Conservation (phyloP, 2,888 invertebrate species). For the Elysia crispata region DNA sequence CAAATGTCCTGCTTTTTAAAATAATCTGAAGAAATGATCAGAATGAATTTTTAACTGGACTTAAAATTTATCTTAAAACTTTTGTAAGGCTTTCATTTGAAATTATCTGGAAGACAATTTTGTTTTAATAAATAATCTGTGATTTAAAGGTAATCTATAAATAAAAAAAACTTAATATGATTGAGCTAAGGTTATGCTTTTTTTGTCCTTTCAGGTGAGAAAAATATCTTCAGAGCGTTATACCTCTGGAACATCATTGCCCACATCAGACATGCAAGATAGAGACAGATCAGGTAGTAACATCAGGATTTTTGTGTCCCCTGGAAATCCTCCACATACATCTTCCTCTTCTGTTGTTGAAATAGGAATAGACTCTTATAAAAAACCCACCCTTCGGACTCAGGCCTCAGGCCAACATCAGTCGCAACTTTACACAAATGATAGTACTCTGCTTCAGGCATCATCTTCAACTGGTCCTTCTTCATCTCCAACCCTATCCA, state of each 20-base stretch:
- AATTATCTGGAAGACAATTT: too few species aligned
- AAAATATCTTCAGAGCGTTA: slow-evolving; percentile 41
- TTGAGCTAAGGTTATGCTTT: background rate
- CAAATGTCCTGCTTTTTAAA: too few species aligned
- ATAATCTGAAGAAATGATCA: too few species aligned
- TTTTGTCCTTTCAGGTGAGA: slow-evolving; percentile 23
- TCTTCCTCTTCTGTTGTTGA: slow-evolving; percentile 65
- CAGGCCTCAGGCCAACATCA: background rate
- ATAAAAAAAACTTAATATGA: background rate
- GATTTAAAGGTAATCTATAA: background rate
- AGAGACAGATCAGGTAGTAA: slow-evolving; percentile 53
- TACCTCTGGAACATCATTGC: background rate
- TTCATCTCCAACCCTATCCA: background rate
- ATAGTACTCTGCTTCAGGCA: background rate
- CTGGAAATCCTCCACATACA: slow-evolving; percentile 58
- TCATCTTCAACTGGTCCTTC: background rate
- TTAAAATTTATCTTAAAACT: too few species aligned
- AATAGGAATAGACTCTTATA: slow-evolving; percentile 46
- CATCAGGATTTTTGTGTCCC: slow-evolving; percentile 65
- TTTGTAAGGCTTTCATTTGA: too few species aligned
- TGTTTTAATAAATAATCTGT: background rate
- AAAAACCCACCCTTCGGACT: background rate
- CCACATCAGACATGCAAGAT: slow-evolving; percentile 41
- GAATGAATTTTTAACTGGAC: too few species aligned
- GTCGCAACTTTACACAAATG: background rate